phyloP scores from a whole-genome alignment of 2,888 invertebrate genomes.

The Choristoneura rosaceana region DNA sequence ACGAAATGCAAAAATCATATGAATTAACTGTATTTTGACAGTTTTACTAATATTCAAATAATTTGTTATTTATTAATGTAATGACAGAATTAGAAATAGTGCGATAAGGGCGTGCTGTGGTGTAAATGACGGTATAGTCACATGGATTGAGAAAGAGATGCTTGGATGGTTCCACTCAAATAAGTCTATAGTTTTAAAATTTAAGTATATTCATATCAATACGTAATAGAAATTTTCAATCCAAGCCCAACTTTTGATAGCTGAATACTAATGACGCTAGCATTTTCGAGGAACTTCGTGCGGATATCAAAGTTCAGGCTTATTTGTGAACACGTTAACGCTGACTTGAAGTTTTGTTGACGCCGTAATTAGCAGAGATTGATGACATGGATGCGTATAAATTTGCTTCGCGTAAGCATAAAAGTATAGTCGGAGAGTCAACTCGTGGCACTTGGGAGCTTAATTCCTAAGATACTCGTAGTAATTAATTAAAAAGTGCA shows the following conservation, averaged over 20 bases:
- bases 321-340: constrained; percentile 37
- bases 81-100: too few relatives aligned
- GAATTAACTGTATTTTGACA: neutral
- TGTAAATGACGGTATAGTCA: too few relatives aligned
- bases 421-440: constrained; percentile 26
- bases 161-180: too few relatives aligned
- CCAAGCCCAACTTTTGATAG: constrained; percentile 29
- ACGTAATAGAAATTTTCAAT: constrained; percentile 17
- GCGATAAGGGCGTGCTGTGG: too few relatives aligned
- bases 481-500: neutral
- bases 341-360: constrained; percentile 39
- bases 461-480: neutral
- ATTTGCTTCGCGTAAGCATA: constrained; percentile 27
- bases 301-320: constrained; percentile 34
- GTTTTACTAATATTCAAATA: too few relatives aligned
- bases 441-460: constrained; percentile 4
- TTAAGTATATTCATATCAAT: neutral
- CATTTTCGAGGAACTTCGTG: constrained; percentile 16
- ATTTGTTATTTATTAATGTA: too few relatives aligned
- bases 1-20: too few relatives aligned
- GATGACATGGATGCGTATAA: constrained; percentile 31
- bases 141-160: too few relatives aligned
- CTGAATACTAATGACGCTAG: constrained; percentile 35
- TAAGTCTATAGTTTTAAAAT: too few relatives aligned
- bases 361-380: constrained; percentile 38